Base-by-base conservation (phyloP, 2,888 invertebrate genomes). In the Phragmatobia fuliginosa region DNA sequence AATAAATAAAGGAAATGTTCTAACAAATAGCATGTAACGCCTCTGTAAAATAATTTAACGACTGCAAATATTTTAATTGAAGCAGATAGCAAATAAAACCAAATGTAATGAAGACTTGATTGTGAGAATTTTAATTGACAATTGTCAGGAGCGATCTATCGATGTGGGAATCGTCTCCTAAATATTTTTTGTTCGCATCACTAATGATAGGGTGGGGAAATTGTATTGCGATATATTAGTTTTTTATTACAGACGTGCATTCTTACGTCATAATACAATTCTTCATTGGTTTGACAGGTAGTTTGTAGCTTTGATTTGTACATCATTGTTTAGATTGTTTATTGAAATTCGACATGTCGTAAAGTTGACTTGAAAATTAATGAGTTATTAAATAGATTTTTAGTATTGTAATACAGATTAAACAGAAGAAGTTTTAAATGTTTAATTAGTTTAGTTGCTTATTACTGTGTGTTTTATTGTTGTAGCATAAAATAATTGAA, bases 91-190 rank as follows among this genome's bases (percentile, higher is more conserved):
- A 31, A 31, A 84, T 76, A 83, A 88, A 88, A 90, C 88, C 83
- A 87, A 81, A 80, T 82, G 80, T 86, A 87, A 89, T 89, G 88
- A 88, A 84, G 73, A 82, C 78, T 83, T 90, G 89, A 91, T 90
- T 89, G 89, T 85, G 80, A 84, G 89, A 89, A 92, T 92, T 87
- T 91, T 91, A 93, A 92, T 92, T 89, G 90, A 87, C 85, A 87
- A 86, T 87, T 79, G 86, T 78, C 74, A 79, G 83, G 83, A 84
- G 82, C 79, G 80, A 83, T 85, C 84, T 82, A 83, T 85, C 83
- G 82, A 84, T 83, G 82, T 78, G 78, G 73, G 83, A 83, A 83
- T 83, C 81, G 80, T 78, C 78, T 79, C 80, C 79, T 78, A 81
- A 81, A 82, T 78, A 75, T 77, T 78, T 80, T 85, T 85, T 83